Evolutionary conservation across 64 coral and sea anemone genomes (phyloP), one percentile per base, ranked within the genome.

Genomic region (Montipora foliosa): DNA sequence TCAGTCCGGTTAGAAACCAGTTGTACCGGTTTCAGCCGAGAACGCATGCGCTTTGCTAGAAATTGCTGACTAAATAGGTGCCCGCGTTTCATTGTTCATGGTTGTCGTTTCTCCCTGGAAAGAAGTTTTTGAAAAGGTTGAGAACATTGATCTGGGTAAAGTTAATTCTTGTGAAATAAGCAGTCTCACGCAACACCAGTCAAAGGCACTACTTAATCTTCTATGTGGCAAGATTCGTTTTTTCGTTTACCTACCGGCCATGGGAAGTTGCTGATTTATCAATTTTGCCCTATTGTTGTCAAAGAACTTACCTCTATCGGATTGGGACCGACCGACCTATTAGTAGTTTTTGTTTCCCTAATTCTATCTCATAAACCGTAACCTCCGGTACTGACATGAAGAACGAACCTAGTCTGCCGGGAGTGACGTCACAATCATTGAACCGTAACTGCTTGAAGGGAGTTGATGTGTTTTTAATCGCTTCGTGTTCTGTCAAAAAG

Each of bases 181-280:
- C 67, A 70, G n/a, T 70, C 67, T 70, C 67, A 17, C 67, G n/a
- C 67, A 70, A 70, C 67, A 70, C 67, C 67, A 70, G 67, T 70
- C 67, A 19, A 70, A 70, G 67, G 67, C 67, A 12, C n/a, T 70
- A 19, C n/a, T 3, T 70, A 70, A 79, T 79, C 59, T 82, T 3
- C 2, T 82, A 12, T 52, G 64, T 29, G 81, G 81, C 10, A 84
- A 25, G 81, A 84, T 67, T 64, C 81, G 5, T 86, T 86, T 62
- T 59, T 86, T 17, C 48, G 21, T 67, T 44, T 86, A 4, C 82
- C 82, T 4, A 86, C 82, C 7, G 82, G 62, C 13, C 82, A 86
- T 19, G 82, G 82, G 8, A 86, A 86, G 45, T 86, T 64, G 57
- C 82, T 86, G 2, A 86, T 86, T 67, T 86, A 67, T 44, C 82